Base-by-base conservation (phyloP, 53 echinoderm and acorn worm genomes). In the Patiria pectinifera region DNA sequence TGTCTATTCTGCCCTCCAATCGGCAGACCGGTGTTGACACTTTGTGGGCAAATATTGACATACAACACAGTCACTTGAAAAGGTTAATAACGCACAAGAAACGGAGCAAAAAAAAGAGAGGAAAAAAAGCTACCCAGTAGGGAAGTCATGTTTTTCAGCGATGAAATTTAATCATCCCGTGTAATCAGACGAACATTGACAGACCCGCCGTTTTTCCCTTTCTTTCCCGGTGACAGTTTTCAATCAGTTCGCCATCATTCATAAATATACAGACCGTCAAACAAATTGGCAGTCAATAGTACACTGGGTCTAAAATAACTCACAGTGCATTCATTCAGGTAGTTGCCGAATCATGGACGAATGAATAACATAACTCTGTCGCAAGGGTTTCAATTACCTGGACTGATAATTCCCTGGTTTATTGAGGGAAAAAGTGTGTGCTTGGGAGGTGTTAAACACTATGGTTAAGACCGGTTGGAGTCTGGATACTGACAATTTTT, bases 11-110 rank as follows among this genome's bases (percentile, higher is more conserved):
- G 13, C 23, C 19, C 13, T 66, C 66, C 66, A 11, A 8, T 85
- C 69, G 46, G 72, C 86, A n/a, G 48, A 35, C 72, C 74, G 66
- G 74, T 86, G 86, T 86, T 86, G 72, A 86, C 75, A 72, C 49
- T 72, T 46, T 75, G 86, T 75, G 16, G 4, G 49, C 74, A 86
- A 86, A 86, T 86, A 86, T 86, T 86, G 72, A 86, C 86, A 71
- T 14, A 75, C 86, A 48, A 25, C 86, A 72, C 86, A 72, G 86
- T 70, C 86, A 86, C 75, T 71, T 86, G 72, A 71, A 71, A 11
- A 48, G 49, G 72, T 71, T 53, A 49, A 86, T 19, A 49, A 53
- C 69, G 71, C 85, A 47, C 23, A 53, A 86, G 49, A 72, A 53
- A 11, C 14, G 23, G 15, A 74, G 13, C 23, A 45, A 74, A 53